phyloP scores from a whole-genome alignment of 2,113 vertebrate species.

The Apus apus region DNA sequence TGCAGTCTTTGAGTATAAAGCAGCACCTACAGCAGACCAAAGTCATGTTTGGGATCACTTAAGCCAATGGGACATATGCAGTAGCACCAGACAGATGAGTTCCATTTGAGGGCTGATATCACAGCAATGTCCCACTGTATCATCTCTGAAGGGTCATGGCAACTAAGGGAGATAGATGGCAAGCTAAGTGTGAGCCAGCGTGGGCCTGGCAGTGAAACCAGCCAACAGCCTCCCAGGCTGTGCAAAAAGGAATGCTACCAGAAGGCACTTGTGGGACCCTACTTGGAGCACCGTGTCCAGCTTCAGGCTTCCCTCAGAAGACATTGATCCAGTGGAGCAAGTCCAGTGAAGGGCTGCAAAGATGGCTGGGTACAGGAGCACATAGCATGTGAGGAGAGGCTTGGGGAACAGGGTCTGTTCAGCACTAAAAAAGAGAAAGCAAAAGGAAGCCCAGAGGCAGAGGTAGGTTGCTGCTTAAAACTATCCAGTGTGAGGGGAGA shows the following conservation, averaged over 20 bases:
- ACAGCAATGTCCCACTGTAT: background rate
- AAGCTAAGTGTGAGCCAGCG: background rate
- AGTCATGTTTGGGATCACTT: background rate
- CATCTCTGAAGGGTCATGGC: background rate
- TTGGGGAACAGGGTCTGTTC: background rate
- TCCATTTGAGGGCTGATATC: background rate
- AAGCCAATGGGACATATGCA: background rate
- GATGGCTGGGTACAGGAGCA: background rate
- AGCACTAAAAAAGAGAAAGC: background rate
- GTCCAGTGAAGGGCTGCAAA: background rate
- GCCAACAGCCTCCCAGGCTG: background rate
- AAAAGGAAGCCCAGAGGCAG: background rate
- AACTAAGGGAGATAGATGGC: background rate
- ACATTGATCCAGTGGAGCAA: background rate
- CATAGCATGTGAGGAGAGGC: background rate
- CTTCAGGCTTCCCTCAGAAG: background rate
- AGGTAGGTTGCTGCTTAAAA: background rate
- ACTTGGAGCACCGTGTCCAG: background rate
- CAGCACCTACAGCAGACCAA: background rate
- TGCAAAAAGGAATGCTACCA: background rate
- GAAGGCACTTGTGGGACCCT: background rate
- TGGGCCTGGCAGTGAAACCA: background rate
- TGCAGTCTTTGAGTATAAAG: background rate
- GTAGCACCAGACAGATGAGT: background rate
- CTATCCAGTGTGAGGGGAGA: background rate